Percentiles rank a stretch among this genome's conserved stretches.
These are phyloP conservation scores for Actenoides hombroni DNA, from an alignment of 2,113 vertebrate species.

Conservation along the genomic window DNA sequence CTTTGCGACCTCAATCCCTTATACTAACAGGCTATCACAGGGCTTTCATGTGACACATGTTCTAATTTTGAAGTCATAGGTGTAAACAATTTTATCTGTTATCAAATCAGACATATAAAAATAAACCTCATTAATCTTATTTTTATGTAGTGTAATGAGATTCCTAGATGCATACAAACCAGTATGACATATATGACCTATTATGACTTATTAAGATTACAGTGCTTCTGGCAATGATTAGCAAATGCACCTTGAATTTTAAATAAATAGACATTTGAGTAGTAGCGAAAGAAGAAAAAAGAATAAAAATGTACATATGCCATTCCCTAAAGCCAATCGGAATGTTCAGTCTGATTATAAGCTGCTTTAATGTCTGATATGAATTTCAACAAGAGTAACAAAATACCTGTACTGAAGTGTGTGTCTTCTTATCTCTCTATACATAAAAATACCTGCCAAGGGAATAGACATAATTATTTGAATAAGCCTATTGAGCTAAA, in stretches of 20 bases:
- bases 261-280: conserved; percentile 15
- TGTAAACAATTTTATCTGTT: background rate
- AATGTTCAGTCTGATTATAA: conserved; percentile 27
- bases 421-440: background rate
- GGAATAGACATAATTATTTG: background rate
- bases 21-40: background rate
- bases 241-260: conserved; percentile 47
- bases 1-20: background rate
- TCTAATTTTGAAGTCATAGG: background rate
- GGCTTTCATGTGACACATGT: background rate
- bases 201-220: conserved; percentile 41
- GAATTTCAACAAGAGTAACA: conserved; percentile 31
- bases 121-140: background rate
- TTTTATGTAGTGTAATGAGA: conserved; percentile 8
- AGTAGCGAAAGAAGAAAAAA: background rate
- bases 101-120: background rate
- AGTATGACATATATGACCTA: background rate
- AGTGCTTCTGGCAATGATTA: conserved; percentile 39
- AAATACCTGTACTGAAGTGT: background rate
- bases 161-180: background rate
- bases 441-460: conserved; percentile 1
- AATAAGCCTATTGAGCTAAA: background rate
- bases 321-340: conserved; percentile 3
- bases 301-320: background rate
- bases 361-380: background rate